phyloP scores from a whole-genome alignment of 2,113 vertebrate species.

The Nymphicus hollandicus region DNA sequence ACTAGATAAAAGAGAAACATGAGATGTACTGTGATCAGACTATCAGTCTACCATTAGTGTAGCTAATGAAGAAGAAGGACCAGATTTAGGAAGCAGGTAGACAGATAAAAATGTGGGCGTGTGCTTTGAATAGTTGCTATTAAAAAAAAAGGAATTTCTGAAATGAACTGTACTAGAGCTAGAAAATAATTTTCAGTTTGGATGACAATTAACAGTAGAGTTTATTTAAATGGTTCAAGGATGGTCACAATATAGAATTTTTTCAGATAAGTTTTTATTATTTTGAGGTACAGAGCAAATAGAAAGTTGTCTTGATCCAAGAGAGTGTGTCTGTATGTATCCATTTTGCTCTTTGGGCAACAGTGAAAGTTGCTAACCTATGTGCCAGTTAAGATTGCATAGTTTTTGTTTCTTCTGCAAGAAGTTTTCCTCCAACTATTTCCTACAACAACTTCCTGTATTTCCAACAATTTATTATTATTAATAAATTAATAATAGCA shows the following conservation, averaged over 20 bases:
- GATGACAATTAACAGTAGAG: neutral
- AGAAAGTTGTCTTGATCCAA: neutral
- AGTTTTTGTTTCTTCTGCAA: neutral
- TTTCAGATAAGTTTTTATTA: neutral
- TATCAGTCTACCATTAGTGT: neutral
- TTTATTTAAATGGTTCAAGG: neutral
- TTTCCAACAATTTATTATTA: neutral
- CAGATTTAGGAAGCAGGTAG: neutral
- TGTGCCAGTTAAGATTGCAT: neutral
- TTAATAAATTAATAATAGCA: neutral
- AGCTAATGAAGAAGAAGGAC: neutral
- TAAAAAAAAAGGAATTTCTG: neutral
- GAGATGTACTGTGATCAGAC: neutral
- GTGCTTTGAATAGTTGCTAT: neutral
- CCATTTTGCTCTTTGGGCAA: neutral
- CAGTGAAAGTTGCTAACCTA: neutral
- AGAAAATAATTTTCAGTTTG: constrained; percentile 1
- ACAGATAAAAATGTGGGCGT: neutral
- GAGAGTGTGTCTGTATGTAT: neutral
- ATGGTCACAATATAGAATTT: neutral
- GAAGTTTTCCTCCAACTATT: neutral
- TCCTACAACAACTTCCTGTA: neutral
- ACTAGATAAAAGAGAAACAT: neutral
- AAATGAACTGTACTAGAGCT: neutral
- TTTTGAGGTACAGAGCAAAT: neutral